Percentiles rank a stretch among this genome's conserved stretches.
Evolutionary conservation across 1,140 invertebrate genomes (phyloP).

Genomic region (Macrobrachium nipponense): DNA sequence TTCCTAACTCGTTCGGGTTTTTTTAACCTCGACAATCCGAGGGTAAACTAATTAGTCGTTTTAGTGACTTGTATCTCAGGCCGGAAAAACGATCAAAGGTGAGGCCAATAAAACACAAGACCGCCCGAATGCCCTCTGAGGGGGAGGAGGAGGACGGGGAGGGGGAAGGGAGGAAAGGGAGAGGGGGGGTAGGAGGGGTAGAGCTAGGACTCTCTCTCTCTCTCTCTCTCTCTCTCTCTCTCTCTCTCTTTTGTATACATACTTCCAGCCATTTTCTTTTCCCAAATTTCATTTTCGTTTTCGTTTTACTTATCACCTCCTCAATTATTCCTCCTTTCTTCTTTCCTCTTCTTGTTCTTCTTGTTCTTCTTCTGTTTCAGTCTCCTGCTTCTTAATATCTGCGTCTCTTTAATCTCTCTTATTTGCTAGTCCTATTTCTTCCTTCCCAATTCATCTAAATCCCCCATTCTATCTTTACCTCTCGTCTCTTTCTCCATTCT

Average conservation of each 20-base stretch:
- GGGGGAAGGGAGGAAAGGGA: too few species aligned
- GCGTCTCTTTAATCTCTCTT: neutral
- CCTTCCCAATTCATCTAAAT: too few species aligned
- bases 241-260: too few species aligned
- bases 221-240: too few species aligned
- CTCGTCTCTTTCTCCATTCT: neutral
- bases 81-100: constrained; percentile 30
- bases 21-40: neutral
- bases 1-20: neutral
- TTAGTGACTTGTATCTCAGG: constrained; percentile 22
- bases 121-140: neutral
- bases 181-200: too few species aligned
- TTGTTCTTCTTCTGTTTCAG: neutral
- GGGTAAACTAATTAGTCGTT: constrained; percentile 39
- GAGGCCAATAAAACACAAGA: constrained; percentile 8
- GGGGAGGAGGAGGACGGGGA: too few species aligned
- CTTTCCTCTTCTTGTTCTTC: too few species aligned
- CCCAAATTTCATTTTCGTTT: too few species aligned
- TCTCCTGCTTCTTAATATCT: neutral
- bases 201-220: too few species aligned
- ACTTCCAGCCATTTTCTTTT: too few species aligned
- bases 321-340: too few species aligned
- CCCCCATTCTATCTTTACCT: neutral
- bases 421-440: neutral
- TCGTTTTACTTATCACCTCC: too few species aligned